A percentile compares a stretch with the other conserved stretches of the same genome.
Evolutionary conservation across 2,113 vertebrate species (phyloP).

Genomic region (Centropristis striata): DNA sequence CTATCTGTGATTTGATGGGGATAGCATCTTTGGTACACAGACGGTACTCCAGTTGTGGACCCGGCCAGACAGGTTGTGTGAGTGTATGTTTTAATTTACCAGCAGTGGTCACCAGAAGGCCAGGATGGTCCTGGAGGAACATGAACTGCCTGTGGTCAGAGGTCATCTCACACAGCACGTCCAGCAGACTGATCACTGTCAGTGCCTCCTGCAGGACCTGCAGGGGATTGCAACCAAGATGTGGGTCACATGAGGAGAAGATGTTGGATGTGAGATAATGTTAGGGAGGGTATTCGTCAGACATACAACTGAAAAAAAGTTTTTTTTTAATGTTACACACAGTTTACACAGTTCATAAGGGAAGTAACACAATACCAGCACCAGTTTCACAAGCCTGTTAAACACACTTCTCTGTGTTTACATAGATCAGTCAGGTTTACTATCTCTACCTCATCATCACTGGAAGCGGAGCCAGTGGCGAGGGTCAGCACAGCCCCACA

Average conservation of each 20-base stretch:
- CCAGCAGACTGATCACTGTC: conserved; percentile 89
- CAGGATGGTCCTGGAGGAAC: conserved; percentile 89
- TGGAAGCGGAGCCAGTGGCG: conserved; percentile 72
- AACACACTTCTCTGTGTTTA: not conserved
- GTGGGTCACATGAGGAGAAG: not conserved
- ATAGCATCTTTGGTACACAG: not conserved
- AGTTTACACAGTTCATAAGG: not conserved
- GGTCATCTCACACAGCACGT: conserved; percentile 95
- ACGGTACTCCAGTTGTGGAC: not conserved
- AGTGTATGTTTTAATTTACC: conserved; percentile 85
- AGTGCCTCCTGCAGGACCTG: conserved; percentile 88
- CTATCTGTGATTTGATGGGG: conserved; percentile 14
- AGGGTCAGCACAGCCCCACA: conserved; percentile 88
- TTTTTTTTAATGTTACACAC: not conserved
- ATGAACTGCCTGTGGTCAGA: conserved; percentile 86
- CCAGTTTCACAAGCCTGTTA: not conserved
- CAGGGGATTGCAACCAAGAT: conserved; percentile 48
- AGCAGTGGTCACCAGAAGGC: conserved; percentile 87
- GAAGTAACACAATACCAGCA: not conserved
- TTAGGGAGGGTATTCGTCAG: not conserved
- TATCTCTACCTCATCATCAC: conserved; percentile 87
- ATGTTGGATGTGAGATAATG: not conserved
- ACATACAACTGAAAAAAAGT: not conserved
- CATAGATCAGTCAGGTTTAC: not conserved
- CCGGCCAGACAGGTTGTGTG: not conserved